Conservation (phyloP, 2,113 vertebrate species). For the Pseudois nayaur region DNA sequence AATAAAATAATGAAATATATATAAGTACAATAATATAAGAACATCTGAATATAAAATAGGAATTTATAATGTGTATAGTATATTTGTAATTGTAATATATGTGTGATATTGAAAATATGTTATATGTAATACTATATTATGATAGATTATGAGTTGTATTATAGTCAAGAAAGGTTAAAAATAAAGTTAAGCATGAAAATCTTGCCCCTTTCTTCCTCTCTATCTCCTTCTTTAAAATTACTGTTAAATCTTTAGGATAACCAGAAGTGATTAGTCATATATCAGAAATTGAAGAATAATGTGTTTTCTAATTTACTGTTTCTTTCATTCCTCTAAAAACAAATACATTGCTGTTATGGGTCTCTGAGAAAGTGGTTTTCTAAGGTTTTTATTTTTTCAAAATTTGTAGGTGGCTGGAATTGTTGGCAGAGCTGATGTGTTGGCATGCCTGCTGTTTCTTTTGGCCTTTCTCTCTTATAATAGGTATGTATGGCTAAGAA, state of each 20-base stretch:
- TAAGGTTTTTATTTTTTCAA: slow-evolving; percentile 13
- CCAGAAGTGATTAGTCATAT: neutral
- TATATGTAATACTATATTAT: neutral
- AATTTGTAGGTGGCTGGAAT: slow-evolving; percentile 93
- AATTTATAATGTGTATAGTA: neutral
- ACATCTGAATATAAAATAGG: neutral
- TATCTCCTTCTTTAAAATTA: neutral
- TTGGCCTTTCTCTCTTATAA: slow-evolving; percentile 96
- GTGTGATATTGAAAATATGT: neutral
- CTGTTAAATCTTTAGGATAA: neutral
- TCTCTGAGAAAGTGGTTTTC: neutral
- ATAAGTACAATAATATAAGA: neutral
- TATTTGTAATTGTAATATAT: neutral
- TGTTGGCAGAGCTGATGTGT: slow-evolving; percentile 95
- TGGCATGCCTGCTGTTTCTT: slow-evolving; percentile 94
- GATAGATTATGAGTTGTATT: neutral
- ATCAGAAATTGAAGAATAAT: neutral
- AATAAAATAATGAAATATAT: neutral
- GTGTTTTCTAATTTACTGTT: neutral
- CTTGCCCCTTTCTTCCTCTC: neutral
- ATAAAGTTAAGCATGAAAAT: neutral
- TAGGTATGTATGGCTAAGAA: slow-evolving; percentile 81
- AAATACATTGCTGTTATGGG: neutral
- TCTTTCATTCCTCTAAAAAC: neutral
- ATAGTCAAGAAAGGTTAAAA: neutral